Base-by-base conservation (phyloP, 2,797 vertebrate genomes). In the Enoplosus armatus region DNA sequence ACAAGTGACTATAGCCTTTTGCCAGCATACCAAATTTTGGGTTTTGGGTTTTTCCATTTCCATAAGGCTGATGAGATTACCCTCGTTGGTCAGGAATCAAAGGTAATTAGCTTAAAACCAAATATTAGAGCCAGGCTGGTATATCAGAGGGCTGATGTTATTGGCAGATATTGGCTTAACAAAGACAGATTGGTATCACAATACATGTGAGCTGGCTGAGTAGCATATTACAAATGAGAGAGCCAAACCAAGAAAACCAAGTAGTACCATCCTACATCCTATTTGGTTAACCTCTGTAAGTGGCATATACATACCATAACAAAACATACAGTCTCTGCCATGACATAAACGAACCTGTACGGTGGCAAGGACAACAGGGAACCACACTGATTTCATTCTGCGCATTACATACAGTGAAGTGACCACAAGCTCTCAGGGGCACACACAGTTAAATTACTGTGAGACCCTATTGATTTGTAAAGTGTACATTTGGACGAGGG, bases 381-480 rank as follows among this genome's bases (percentile, higher is more conserved):
- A 68, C 45, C 35, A 20, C 33, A 26, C 53, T 50, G 67, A 83
- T 85, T 82, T 69, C 73, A 79, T 82, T 79, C 48, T 54, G 53
- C 47, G 37, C 66, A 15, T 72, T 35, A 75, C 67, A 72, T 61
- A 74, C 18, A 69, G 63, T 60, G 39, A 80, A 86, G 88, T 77
- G 78, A 87, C 71, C 45, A 58, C 60, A 45, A 45, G 62, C 75
- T 93, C 89, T 92, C 73, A 60, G 64, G 79, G 84, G 82, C 65
- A 37, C 71, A 72, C 79, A 73, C 75, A 85, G 84, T 88, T 92
- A 89, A 91, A 93, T 93, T 89, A 90, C 56, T 79, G 80, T 80
- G 88, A 91, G 86, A 84, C 83, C 71, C 65, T 93, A 95, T 94
- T 94, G 94, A 95, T 95, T 92, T 60, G 59, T 68, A 82, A 90